Percentiles rank a stretch among this genome's conserved stretches.
Evolutionary conservation across 2,113 vertebrate genomes (phyloP).

Genomic region (Gymnarchus niloticus): DNA sequence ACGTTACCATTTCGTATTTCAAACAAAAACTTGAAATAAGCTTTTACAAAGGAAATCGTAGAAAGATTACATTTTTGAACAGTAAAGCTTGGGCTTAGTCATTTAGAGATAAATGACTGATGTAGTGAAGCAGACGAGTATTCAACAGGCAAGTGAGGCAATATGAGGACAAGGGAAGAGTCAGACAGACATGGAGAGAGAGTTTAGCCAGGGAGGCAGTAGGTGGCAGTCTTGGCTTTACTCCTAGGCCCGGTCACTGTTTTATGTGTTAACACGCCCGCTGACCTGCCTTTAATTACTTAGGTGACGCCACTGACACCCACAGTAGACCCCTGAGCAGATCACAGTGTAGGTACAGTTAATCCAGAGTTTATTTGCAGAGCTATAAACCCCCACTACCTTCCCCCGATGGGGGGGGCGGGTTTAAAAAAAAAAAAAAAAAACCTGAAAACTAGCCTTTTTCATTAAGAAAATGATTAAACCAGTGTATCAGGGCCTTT

Average conservation of each 20-base stretch:
- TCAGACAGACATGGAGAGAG: background rate
- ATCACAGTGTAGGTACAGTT: background rate
- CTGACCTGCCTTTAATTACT: background rate
- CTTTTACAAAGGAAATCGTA: background rate
- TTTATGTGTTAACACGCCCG: background rate
- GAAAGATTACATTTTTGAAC: too few relatives aligned
- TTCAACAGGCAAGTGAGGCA: too few relatives aligned
- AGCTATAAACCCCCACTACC: background rate
- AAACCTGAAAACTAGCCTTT: background rate
- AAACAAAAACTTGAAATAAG: background rate
- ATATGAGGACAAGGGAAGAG: background rate
- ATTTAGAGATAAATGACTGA: background rate
- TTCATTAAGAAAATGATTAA: background rate
- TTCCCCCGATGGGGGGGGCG: too few relatives aligned
- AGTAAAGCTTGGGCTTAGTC: too few relatives aligned
- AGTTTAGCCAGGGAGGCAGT: slow-evolving; percentile 40
- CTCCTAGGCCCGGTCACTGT: slow-evolving; percentile 20
- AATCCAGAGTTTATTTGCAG: background rate
- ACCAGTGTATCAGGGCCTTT: background rate
- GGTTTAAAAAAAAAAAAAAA: too few relatives aligned
- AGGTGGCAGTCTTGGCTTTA: slow-evolving; percentile 71
- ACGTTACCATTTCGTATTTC: too few relatives aligned
- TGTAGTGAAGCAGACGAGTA: slow-evolving; percentile 29
- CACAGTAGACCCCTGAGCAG: background rate
- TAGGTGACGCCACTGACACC: background rate